Evolutionary conservation across 2,888 invertebrate species (phyloP).

Genomic region (Diabrotica balteata): DNA sequence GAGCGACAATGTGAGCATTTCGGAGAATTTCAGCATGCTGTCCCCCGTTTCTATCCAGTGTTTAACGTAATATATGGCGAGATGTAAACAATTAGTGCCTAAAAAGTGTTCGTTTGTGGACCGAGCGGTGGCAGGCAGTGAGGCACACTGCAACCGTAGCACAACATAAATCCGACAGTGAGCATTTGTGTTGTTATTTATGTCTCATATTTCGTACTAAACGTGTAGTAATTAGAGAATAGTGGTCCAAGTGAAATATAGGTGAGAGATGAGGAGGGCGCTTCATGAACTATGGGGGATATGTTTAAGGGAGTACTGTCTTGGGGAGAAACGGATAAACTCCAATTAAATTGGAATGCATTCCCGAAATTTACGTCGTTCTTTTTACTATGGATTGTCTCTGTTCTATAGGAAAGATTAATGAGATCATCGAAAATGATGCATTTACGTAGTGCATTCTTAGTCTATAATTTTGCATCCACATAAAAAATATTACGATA

Average conservation of each 20-base stretch:
- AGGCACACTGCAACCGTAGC: constrained; percentile 44
- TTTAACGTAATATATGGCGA: constrained; percentile 47
- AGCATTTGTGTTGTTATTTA: constrained; percentile 60
- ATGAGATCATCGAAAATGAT: too few relatives aligned
- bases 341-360: too few relatives aligned
- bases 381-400: too few relatives aligned
- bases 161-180: constrained; percentile 57
- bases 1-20: constrained; percentile 19
- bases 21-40: constrained; percentile 31
- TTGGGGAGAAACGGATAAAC: constrained; percentile 1
- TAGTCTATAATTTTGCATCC: too few relatives aligned
- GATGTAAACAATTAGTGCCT: constrained; percentile 50
- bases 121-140: constrained; percentile 44
- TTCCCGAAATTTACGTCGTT: too few relatives aligned
- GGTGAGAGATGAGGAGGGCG: constrained; percentile 51
- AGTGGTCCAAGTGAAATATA: constrained; percentile 61
- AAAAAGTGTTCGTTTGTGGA: constrained; percentile 49
- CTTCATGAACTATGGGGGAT: constrained; percentile 1
- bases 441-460: too few relatives aligned
- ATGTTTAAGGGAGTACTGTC: constrained; percentile 7
- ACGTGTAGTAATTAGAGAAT: constrained; percentile 62
- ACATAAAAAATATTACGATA: too few relatives aligned
- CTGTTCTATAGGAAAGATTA: too few relatives aligned
- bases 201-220: constrained; percentile 62
- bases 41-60: constrained; percentile 30